Conservation (phyloP, 2,888 invertebrate genomes). For the Machimus atricapillus region DNA sequence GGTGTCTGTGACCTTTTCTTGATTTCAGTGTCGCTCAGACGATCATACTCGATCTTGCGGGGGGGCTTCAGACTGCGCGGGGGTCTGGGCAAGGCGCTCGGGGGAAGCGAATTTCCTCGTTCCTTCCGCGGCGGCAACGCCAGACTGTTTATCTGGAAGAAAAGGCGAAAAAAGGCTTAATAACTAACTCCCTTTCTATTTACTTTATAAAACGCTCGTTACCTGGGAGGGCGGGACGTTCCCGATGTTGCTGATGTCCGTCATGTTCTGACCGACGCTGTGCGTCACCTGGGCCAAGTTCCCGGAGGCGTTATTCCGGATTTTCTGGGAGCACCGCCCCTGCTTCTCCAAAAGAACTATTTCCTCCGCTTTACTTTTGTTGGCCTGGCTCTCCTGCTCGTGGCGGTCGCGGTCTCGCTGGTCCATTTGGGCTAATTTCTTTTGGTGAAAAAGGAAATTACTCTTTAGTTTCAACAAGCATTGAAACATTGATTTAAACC, state of each 20-base stretch:
- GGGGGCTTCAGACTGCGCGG: constrained; percentile 49
- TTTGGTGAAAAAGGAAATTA: not conserved
- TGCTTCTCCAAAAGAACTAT: constrained; percentile 50
- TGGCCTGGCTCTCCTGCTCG: constrained; percentile 45
- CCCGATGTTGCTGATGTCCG: constrained; percentile 51
- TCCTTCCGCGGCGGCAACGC: constrained; percentile 48
- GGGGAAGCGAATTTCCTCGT: constrained; percentile 49
- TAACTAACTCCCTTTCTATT: not conserved
- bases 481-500: no score
- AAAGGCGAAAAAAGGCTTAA: not conserved
- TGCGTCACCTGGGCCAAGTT: constrained; percentile 50
- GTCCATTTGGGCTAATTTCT: constrained; percentile 49
- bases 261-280: constrained; percentile 51
- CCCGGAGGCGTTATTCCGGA: constrained; percentile 48
- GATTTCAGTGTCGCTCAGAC: constrained; percentile 49
- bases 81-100: constrained; percentile 50
- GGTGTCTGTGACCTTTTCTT: constrained; percentile 49
- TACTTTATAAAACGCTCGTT: not conserved
- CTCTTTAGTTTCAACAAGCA: not conserved
- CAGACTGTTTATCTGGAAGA: constrained; percentile 42
- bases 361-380: constrained; percentile 49
- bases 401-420: constrained; percentile 48
- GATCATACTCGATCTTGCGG: constrained; percentile 50
- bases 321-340: constrained; percentile 50
- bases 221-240: constrained; percentile 42